Conservation (phyloP, 1,140 invertebrate genomes). For the Lasioglossum baleicum region DNA sequence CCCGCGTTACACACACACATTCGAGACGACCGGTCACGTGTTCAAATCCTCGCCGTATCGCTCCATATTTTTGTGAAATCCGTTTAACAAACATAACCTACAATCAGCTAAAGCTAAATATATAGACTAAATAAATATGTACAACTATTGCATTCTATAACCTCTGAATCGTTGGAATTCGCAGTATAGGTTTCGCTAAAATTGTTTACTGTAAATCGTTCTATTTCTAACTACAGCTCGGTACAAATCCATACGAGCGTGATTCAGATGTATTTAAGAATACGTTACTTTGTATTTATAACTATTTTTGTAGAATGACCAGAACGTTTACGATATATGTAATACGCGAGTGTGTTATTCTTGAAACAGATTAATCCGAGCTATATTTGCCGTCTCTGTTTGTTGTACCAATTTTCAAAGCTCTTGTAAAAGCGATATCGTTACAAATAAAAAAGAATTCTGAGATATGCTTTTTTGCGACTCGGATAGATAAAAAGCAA, state of each 20-base stretch:
- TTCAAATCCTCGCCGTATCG: neutral
- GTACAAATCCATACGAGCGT: neutral
- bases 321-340: neutral
- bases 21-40: slow-evolving; percentile 29
- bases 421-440: too few species aligned
- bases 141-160: neutral
- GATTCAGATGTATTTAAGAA: neutral
- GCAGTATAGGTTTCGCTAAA: neutral
- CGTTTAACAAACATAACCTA: slow-evolving; percentile 40
- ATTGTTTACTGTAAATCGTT: neutral
- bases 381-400: neutral
- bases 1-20: slow-evolving; percentile 33
- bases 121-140: too few species aligned
- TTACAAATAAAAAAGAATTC: too few species aligned
- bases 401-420: neutral
- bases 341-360: neutral
- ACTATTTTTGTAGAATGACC: neutral
- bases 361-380: neutral
- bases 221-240: neutral
- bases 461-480: neutral
- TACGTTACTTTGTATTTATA: neutral
- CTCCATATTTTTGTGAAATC: slow-evolving; percentile 25
- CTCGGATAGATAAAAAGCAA: neutral
- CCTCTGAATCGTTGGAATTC: neutral
- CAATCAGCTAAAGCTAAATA: too few species aligned